Evolutionary conservation across 2,888 invertebrate genomes (phyloP), one percentile per base, ranked within the genome.

Genomic region (Pediacus dermestoides): DNA sequence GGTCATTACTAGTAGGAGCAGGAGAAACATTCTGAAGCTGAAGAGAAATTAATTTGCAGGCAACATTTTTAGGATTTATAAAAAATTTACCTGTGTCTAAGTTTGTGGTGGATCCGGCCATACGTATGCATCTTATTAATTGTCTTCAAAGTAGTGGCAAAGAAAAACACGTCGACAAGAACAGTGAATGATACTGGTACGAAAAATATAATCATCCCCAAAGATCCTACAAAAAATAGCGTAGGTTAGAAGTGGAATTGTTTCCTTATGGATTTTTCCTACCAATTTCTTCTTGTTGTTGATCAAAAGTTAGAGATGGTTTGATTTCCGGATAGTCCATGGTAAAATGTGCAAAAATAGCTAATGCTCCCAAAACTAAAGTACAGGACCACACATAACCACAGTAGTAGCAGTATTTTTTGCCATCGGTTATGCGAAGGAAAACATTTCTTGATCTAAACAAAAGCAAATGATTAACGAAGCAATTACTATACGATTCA

Each of bases 401-500:
- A 0, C 89, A 88, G 62, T 90, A 90, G 61, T 88, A 89, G 60
- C 88, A 89, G 63, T 89, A 90, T 69, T 89, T 89, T 42, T 82
- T 78, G 0, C 87, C 86, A 67, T 90, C 89, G 0, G 89, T 89
- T 38, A 88, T 86, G 37, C 89, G 74, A 2, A 90, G 68, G 57
- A 88, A 90, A 2, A 90, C 88, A 65, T 89, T 89, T 30, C 88
- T 74, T 3, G 89, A 88, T 57, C 88, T 83, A 63, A 30, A 71
- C 21, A 18, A 18, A 18, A 7, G 6, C n/a, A 18, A 18, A 18
- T 18, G 23, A 23, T 25, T n/a, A n/a, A n/a, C n/a, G n/a, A n/a
- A n/a, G n/a, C n/a, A 25, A 25, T 25, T 25, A 25, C 4, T 7
- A 25, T 25, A 25, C n/a, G n/a, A n/a, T n/a, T n/a, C n/a, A n/a